phyloP scores from a whole-genome alignment of 2,888 invertebrate species.

The Pyrrhosoma nymphula region DNA sequence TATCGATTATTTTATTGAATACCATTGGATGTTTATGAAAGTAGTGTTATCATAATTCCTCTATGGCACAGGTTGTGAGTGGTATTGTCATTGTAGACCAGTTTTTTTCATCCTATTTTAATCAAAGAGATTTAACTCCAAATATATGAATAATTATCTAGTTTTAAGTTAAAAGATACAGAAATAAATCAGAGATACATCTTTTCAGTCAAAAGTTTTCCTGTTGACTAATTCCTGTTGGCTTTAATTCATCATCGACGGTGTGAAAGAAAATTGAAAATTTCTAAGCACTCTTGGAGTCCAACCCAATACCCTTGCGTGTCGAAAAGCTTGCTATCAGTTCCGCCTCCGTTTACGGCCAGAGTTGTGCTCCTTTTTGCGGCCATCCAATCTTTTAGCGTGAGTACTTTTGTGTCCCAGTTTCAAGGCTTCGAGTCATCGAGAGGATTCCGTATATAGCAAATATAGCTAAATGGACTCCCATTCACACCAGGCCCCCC shows the following conservation, averaged over 20 bases:
- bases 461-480: not conserved
- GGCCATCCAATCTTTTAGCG: conserved; percentile 16
- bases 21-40: too few relatives aligned
- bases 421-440: not conserved
- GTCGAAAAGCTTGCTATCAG: not conserved
- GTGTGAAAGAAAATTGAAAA: not conserved
- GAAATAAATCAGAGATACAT: too few relatives aligned
- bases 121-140: too few relatives aligned
- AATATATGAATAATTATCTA: too few relatives aligned
- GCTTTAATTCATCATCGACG: not conserved
- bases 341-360: not conserved
- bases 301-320: not conserved
- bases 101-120: too few relatives aligned
- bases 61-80: too few relatives aligned
- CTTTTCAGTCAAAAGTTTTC: not conserved
- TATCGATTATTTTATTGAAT: too few relatives aligned
- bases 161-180: too few relatives aligned
- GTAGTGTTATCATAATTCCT: too few relatives aligned
- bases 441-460: not conserved
- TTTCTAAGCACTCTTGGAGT: not conserved
- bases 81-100: too few relatives aligned
- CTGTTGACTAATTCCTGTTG: not conserved
- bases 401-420: conserved; percentile 29
- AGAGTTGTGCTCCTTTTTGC: not conserved
- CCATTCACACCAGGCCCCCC: not conserved